Evolutionary conservation across 2,113 vertebrate species (phyloP).

Genomic region (Paedocypris sp.): DNA sequence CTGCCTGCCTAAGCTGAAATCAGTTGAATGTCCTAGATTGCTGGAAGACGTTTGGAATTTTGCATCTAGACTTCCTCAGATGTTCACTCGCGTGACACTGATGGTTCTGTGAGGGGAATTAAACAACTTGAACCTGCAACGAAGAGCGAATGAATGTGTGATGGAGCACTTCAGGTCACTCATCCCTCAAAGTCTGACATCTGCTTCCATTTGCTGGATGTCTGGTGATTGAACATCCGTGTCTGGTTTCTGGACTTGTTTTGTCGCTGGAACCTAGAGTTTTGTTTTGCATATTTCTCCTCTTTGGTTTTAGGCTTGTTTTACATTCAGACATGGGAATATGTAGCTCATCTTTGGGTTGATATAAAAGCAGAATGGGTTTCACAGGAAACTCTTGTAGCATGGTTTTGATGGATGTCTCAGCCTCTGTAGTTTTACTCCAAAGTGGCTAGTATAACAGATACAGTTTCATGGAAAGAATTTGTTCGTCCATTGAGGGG

Average conservation of each 20-base stretch:
- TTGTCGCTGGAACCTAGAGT: constrained; percentile 31
- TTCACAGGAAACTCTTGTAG: constrained; percentile 26
- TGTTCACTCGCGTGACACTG: constrained; percentile 20
- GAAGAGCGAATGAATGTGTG: constrained; percentile 9
- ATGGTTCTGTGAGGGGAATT: constrained; percentile 40
- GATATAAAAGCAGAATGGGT: constrained; percentile 19
- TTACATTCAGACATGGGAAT: constrained; percentile 23
- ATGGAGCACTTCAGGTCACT: constrained; percentile 28
- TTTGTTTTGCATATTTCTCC: constrained; percentile 15
- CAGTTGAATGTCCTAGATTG: constrained; percentile 13
- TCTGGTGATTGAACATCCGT: constrained; percentile 24
- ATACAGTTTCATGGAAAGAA: constrained; percentile 45
- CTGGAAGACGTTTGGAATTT: constrained; percentile 26
- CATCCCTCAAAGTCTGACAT: constrained; percentile 39
- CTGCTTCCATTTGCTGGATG: constrained; percentile 43
- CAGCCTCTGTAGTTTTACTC: constrained; percentile 34
- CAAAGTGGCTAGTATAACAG: constrained; percentile 37
- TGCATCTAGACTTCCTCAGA: constrained; percentile 24
- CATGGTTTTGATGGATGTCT: constrained; percentile 33
- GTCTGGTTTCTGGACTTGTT: constrained; percentile 25
- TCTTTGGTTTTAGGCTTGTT: constrained; percentile 8
- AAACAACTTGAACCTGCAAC: constrained; percentile 26
- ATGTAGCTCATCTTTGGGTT: constrained; percentile 25
- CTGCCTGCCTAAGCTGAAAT: constrained; percentile 21
- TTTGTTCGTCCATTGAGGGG: constrained; percentile 40